Base-by-base conservation (phyloP, 1,140 invertebrate species). In the Sitophilus oryzae region DNA sequence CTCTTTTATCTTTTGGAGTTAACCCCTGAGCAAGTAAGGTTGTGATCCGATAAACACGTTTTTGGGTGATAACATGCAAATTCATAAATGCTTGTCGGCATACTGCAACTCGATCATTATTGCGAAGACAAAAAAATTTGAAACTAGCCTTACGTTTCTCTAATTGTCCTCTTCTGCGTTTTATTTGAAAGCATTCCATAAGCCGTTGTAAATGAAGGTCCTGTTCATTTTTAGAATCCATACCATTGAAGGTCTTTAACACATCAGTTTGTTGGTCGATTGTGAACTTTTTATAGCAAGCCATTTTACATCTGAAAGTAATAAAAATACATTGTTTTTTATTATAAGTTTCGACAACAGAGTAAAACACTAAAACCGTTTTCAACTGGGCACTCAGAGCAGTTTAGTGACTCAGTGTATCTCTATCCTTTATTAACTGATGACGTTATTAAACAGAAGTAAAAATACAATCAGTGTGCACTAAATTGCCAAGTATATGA, bases 141-240 rank as follows among this genome's bases (percentile, higher is more conserved):
- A 40, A 40, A 40, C 37, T 40, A 40, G 37, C 37, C 37, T 40
- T 40, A n/a, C 37, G 37, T 40, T 40, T 40, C 37, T 40, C 37
- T 5, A 40, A 5, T 14, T 40, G 9, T 6, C 15, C 37, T 40
- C 37, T 40, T 14, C 37, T 40, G 15, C 15, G 37, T 40, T 40
- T 40, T 11, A 40, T 40, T 40, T 40, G 10, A 40, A n/a, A 14
- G 16, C 37, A 40, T 14, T 40, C 15, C 15, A 40, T 40, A 6
- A 40, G 37, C 14, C 37, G 37, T 15, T 40, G 37, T 14, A 40
- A 40, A 40, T 40, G 37, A 40, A 40, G 37, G 37, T 16, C 10
- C 37, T 40, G 37, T 40, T 40, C 15, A 40, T 40, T 40, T 14
- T 40, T 40, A 14, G 4, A 40, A 40, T 40, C 14, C 37, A 40